These are phyloP conservation scores for Oligia fasciuncula DNA, from an alignment of 2,888 invertebrate species.

Conservation along the genomic window DNA sequence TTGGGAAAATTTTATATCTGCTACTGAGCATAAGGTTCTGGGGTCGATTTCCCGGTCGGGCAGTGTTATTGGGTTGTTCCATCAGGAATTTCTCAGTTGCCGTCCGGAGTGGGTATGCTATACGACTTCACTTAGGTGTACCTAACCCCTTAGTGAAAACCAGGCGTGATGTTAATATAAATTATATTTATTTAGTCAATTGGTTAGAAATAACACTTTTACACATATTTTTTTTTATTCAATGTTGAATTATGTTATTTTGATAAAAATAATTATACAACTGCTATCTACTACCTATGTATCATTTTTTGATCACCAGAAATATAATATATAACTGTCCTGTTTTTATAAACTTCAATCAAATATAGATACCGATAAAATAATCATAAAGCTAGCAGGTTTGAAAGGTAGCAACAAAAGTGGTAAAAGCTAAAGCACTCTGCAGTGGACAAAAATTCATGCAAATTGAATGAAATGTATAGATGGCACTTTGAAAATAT, in stretches of 20 bases:
- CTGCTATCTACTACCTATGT: background rate
- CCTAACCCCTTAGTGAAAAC: background rate
- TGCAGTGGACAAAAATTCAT: constrained; percentile 80
- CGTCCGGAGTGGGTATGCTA: background rate
- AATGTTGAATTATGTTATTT: background rate
- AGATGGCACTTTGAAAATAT: constrained; percentile 83
- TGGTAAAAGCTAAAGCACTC: constrained; percentile 79
- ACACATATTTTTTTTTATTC: background rate
- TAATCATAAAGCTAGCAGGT: constrained; percentile 74
- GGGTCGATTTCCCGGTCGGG: background rate
- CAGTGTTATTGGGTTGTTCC: background rate
- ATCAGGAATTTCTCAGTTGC: background rate
- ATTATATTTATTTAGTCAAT: background rate
- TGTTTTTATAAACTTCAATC: constrained; percentile 33
- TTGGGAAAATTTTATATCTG: too few species aligned
- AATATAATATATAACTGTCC: background rate
- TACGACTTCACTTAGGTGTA: background rate
- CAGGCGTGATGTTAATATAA: background rate
- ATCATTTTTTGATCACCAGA: background rate
- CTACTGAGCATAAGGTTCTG: background rate
- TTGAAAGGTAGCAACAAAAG: constrained; percentile 82
- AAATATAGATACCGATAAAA: constrained; percentile 49
- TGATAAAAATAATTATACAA: background rate
- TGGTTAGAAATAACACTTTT: background rate
- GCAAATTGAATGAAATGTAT: constrained; percentile 85